Conservation (phyloP, 2,797 vertebrate species). For the Danio albolineatus region DNA sequence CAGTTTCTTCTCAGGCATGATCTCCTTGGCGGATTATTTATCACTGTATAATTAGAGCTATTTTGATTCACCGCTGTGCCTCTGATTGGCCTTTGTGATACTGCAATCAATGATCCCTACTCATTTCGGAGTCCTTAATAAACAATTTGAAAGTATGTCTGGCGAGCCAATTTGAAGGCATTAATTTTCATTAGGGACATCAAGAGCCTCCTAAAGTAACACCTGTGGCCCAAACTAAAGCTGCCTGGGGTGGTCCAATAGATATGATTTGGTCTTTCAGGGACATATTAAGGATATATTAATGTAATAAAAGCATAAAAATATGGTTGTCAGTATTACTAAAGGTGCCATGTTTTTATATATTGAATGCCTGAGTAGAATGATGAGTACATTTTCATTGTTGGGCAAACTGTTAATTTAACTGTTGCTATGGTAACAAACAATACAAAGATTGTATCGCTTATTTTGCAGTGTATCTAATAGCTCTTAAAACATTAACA, state of each 20-base stretch:
- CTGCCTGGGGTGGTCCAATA: constrained; percentile 18
- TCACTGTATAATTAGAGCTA: constrained; percentile 70
- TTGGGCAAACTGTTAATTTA: too few species aligned
- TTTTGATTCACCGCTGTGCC: constrained; percentile 67
- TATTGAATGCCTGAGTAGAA: not conserved
- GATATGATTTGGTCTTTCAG: not conserved
- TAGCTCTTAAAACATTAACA: not conserved
- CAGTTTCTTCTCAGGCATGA: constrained; percentile 57
- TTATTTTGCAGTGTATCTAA: not conserved
- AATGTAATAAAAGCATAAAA: not conserved
- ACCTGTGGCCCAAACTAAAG: constrained; percentile 71
- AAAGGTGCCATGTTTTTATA: not conserved
- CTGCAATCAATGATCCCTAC: constrained; percentile 75
- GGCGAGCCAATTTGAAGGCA: constrained; percentile 74
- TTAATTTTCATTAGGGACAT: constrained; percentile 79
- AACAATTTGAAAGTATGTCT: constrained; percentile 80
- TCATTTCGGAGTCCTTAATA: constrained; percentile 73
- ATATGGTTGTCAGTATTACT: not conserved
- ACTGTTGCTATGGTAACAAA: not conserved
- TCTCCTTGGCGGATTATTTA: constrained; percentile 67
- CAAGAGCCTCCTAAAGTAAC: constrained; percentile 68
- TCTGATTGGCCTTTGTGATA: constrained; percentile 72
- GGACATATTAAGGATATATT: not conserved
- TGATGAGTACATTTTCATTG: not conserved
- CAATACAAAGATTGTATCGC: not conserved